phyloP scores from a whole-genome alignment of 2,797 vertebrate species.

The Pterois miles region DNA sequence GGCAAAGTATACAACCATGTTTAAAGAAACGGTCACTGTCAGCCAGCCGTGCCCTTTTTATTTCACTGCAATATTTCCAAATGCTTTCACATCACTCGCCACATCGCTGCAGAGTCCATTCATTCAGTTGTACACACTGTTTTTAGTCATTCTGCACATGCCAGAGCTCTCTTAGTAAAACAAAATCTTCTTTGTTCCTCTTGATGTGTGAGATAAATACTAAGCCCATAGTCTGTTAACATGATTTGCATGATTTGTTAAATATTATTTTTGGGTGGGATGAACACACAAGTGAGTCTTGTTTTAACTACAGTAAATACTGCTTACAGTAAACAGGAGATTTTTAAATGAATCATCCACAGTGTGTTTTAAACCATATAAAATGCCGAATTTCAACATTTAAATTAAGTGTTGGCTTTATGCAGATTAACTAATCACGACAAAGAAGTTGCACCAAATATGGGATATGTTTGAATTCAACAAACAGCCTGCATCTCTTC shows the following conservation, averaged over 20 bases:
- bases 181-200: not conserved
- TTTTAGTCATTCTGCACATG: not conserved
- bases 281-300: not conserved
- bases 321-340: not conserved
- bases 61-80: not conserved
- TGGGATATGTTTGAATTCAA: not conserved
- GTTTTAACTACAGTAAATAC: not conserved
- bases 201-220: not conserved
- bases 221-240: not conserved
- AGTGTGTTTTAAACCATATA: not conserved
- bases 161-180: not conserved
- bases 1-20: not conserved
- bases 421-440: not conserved
- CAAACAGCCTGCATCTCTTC: not conserved
- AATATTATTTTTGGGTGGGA: not conserved
- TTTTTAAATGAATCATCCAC: not conserved
- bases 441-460: not conserved
- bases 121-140: not conserved
- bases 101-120: not conserved
- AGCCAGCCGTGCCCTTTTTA: not conserved
- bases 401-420: not conserved
- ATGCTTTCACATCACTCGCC: not conserved
- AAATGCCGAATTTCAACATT: not conserved
- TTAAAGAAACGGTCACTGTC: not conserved
- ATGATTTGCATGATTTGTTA: not conserved